Base-by-base conservation (phyloP, 1,140 invertebrate genomes). In the Magallana angulata region DNA sequence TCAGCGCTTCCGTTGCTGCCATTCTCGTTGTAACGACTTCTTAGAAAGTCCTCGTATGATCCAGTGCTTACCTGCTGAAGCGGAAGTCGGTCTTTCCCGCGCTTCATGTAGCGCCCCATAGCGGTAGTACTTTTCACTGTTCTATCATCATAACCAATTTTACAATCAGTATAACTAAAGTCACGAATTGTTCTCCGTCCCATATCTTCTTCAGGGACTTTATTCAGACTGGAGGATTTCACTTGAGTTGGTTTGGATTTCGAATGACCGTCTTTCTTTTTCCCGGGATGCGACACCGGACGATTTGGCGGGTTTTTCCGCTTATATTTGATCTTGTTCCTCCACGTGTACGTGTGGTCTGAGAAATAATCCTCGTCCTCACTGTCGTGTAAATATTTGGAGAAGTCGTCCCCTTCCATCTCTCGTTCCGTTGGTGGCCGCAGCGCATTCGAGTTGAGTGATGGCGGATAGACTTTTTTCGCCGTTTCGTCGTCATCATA, bases 21-120 rank as follows among this genome's bases (percentile, higher is more conserved):
- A 4, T 87, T 86, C 64, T 82, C 88, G 76, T 85, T 87, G n/a
- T 85, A 71, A 64, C 88, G 64, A 68, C 76, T 87, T 48, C 83
- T 84, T 12, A 89, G 83, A 60, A 89, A 89, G 57, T 89, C 88
- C 83, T 89, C 88, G 60, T 89, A 89, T 48, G 85, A 71, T 8
- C 85, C 82, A 18, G 36, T 76, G 11, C 60, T 68, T 14, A 24
- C 48, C 57, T 85, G 82, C 16, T 71, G 71, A 57, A 83, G 68
- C 9, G 82, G 84, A 81, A 84, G 84, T 30, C 85, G 85, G 81
- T 87, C 85, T 76, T 89, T 89, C 16, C 82, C 82, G 56, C 88
- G 85, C 24, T 89, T 89, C 30, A 85, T 48, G 68, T 87, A 89
- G 3, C 88, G 88, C 11, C 88, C 88, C 82, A 56, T 84, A 18